A percentile compares a stretch with the other conserved stretches of the same genome.
phyloP scores from a whole-genome alignment of 2,888 invertebrate species.

The Norana najaformis region DNA sequence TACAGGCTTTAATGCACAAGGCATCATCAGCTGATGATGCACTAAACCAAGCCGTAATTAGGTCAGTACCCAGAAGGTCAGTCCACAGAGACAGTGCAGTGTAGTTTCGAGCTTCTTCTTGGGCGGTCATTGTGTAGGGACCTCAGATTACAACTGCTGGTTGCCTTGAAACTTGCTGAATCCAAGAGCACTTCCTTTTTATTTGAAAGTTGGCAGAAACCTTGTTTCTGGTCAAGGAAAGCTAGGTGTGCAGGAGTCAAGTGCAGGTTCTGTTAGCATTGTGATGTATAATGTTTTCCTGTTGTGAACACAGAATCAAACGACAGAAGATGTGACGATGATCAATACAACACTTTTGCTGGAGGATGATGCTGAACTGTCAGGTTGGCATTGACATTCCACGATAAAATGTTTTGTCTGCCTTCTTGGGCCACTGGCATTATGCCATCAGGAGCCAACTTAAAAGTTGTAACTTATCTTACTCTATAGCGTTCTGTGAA shows the following conservation, averaged over 20 bases:
- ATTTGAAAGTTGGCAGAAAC: no score
- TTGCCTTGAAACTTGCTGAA: no score
- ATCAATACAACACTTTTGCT: neutral
- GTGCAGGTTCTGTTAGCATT: neutral
- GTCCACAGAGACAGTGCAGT: no score
- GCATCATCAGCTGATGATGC: no score
- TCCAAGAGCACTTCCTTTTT: no score
- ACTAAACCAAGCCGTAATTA: no score
- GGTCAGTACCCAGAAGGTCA: no score
- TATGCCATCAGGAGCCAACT: neutral
- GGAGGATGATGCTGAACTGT: neutral
- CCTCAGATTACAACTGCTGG: no score
- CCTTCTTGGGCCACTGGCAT: neutral
- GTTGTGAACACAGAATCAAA: neutral
- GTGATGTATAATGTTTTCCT: constrained; percentile 1
- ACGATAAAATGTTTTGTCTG: neutral
- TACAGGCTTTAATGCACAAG: no score
- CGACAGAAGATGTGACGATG: neutral
- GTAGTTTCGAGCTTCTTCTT: no score
- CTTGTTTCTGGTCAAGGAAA: no score
- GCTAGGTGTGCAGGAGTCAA: neutral
- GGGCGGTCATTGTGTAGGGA: no score
- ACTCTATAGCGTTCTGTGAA: neutral
- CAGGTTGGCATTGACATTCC: neutral
- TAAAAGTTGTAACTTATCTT: neutral